phyloP scores from a whole-genome alignment of 92 coral and sea anemone genomes.

The Muricea muricata region DNA sequence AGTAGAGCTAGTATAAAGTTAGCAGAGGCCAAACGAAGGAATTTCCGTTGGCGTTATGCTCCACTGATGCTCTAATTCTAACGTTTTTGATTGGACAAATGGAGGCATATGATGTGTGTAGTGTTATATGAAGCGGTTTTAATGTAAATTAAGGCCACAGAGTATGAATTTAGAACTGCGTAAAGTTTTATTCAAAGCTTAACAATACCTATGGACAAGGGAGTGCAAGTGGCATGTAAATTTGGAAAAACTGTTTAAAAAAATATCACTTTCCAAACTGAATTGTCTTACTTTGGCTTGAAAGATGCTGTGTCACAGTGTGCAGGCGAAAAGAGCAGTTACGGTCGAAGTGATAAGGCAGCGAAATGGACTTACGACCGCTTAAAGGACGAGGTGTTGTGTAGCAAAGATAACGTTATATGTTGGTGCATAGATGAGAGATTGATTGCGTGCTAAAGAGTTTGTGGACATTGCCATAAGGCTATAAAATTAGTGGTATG shows the following conservation, averaged over 20 bases:
- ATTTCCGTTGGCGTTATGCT: too few relatives aligned
- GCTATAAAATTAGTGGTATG: slow-evolving; percentile 41
- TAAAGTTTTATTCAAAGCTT: background rate
- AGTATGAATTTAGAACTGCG: too few relatives aligned
- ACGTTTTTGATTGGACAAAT: too few relatives aligned
- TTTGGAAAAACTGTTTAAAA: background rate
- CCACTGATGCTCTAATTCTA: too few relatives aligned
- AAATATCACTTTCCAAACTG: slow-evolving; percentile 10
- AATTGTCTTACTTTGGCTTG: background rate
- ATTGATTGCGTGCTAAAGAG: slow-evolving; percentile 38
- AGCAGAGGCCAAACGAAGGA: too few relatives aligned
- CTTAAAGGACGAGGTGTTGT: slow-evolving; percentile 9
- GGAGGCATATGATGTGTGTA: too few relatives aligned
- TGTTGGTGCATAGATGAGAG: slow-evolving; percentile 55
- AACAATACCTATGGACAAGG: slow-evolving; percentile 16
- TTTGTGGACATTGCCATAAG: slow-evolving; percentile 24
- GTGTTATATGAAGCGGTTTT: too few relatives aligned
- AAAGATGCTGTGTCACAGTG: slow-evolving; percentile 40
- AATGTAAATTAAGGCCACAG: too few relatives aligned
- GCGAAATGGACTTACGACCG: slow-evolving; percentile 1
- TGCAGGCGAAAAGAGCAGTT: slow-evolving; percentile 6
- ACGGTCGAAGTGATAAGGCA: slow-evolving; percentile 1
- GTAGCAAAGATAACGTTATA: background rate
- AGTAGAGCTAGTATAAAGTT: too few relatives aligned
- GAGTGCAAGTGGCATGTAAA: slow-evolving; percentile 12